These are phyloP conservation scores for Crotalus viridis DNA, from an alignment of 2,113 vertebrate species.

Conservation along the genomic window DNA sequence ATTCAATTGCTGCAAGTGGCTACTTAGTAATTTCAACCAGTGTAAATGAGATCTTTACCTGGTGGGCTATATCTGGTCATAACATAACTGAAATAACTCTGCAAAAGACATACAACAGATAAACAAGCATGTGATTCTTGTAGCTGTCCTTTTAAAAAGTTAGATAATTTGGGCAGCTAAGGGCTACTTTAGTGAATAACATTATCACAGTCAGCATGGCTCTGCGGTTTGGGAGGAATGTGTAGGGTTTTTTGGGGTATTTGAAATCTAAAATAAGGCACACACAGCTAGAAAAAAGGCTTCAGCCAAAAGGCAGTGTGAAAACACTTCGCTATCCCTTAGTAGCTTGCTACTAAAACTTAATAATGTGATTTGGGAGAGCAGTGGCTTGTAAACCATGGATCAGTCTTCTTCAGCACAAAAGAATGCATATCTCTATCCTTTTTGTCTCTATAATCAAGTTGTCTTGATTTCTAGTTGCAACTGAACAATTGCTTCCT, in stretches of 20 bases:
- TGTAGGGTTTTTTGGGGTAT: not conserved
- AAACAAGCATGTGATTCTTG: not conserved
- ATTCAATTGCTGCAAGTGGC: not conserved
- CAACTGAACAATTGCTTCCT: not conserved
- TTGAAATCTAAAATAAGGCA: not conserved
- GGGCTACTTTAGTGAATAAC: no score
- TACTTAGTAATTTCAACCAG: not conserved
- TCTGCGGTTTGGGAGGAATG: not conserved
- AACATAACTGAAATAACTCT: not conserved
- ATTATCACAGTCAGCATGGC: not conserved
- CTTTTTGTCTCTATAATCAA: not conserved
- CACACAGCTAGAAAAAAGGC: not conserved
- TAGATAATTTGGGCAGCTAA: not conserved
- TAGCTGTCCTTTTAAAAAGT: not conserved
- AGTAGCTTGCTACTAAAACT: not conserved
- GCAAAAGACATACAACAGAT: not conserved
- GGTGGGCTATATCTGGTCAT: no score
- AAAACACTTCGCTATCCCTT: not conserved
- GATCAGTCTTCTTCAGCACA: not conserved
- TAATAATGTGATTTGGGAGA: not conserved
- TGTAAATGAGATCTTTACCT: not conserved
- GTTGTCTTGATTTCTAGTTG: not conserved
- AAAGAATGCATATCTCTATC: not conserved
- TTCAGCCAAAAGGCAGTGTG: not conserved
- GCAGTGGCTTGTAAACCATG: not conserved